These are phyloP conservation scores for Conomelus anceps DNA, from an alignment of 2,888 invertebrate species.

Conservation along the genomic window DNA sequence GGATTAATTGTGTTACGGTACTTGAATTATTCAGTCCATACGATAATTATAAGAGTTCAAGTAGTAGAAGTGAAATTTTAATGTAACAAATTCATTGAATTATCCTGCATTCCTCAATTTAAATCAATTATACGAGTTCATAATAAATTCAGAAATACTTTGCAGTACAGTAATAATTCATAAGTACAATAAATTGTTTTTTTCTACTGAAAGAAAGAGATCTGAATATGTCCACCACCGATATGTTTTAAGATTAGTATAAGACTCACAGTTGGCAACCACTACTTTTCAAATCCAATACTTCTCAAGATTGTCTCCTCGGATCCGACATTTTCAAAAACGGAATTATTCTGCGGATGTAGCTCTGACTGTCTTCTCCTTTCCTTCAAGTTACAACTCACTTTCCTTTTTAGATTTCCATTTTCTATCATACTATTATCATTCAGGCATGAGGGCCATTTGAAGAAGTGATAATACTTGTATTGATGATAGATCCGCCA, in stretches of 20 bases:
- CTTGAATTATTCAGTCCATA: no score
- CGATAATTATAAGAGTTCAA: not conserved
- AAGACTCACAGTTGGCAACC: not conserved
- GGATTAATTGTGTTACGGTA: no score
- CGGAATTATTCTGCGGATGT: not conserved
- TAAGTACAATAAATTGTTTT: not conserved
- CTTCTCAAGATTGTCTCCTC: no score
- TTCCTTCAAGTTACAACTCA: not conserved
- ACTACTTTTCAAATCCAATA: not conserved
- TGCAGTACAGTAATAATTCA: no score
- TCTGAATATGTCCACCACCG: not conserved
- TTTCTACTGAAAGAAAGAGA: not conserved
- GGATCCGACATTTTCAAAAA: no score
- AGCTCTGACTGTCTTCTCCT: not conserved
- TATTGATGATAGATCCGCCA: conserved; percentile 81
- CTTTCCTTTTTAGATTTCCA: not conserved
- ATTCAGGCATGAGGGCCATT: conserved; percentile 63
- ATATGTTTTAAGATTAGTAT: not conserved
- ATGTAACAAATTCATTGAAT: not conserved
- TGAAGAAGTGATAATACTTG: conserved; percentile 79
- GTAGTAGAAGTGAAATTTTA: not conserved
- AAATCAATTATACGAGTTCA: not conserved
- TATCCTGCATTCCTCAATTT: no score
- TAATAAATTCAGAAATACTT: not conserved
- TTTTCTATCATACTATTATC: not conserved